Base-by-base conservation (phyloP, 2,113 vertebrate species). In the Camelus bactrianus region DNA sequence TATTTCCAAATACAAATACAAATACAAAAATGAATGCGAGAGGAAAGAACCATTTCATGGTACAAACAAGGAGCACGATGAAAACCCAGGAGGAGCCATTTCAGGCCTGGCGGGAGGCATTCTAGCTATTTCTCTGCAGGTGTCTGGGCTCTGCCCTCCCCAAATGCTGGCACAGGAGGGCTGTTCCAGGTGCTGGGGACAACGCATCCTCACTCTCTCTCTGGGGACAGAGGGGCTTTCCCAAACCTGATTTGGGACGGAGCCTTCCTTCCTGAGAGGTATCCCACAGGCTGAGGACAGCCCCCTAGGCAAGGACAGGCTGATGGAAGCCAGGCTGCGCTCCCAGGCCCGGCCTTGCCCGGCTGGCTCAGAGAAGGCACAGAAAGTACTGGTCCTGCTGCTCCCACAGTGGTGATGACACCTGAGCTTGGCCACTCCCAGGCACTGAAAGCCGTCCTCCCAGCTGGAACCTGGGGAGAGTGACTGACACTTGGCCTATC, bases 21-120 rank as follows among this genome's bases (percentile, higher is more conserved):
- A 38, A 83, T 16, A 67, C 60, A 16, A 38, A 75, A 64, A 52
- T 2, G 69, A 54, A 48, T 3, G 46, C 26, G 16, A 3, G 30
- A 26, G 52, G 35, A 19, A 42, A 69, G 72, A 76, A 4, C 12
- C 0, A 0, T n/a, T 82, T 65, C 4, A 0, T 8, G 20, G 32
- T 3, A 4, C 48, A 8, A 22, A 9, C 19, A 22, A 80, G 64
- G 42, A 22, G 30, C 38, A 50, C 0, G 0, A 15, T 0, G 8
- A 72, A 50, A 58, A 6, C 30, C 24, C 32, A 42, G 42, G 54
- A 0, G 1, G 0, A n/a, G 56, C 6, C 7, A 0, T 28, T 35
- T 60, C 20, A 3, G 48, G 54, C 20, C 46, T 42, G 75, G 14
- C 11, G 10, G 22, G 65, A 73, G 65, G 48, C 28, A 30, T 58